Conservation (phyloP, 2,113 vertebrate species). For the Rhizomys pruinosus region DNA sequence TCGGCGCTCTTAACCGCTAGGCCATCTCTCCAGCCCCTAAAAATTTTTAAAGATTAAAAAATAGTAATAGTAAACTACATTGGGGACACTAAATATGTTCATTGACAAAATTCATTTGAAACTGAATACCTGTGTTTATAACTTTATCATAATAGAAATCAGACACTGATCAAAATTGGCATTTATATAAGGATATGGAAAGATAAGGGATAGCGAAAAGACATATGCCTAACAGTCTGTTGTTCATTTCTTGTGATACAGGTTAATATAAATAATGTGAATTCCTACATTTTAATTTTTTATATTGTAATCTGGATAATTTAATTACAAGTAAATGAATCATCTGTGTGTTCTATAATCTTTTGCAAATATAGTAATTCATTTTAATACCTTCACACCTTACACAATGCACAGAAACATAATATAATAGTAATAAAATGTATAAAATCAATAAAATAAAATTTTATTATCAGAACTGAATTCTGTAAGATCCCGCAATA, state of each 20-base stretch:
- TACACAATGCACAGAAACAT: neutral
- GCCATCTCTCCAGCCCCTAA: too few relatives aligned
- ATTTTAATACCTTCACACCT: neutral
- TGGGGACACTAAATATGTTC: conserved; percentile 7
- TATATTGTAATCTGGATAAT: neutral
- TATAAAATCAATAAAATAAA: neutral
- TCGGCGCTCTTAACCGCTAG: too few relatives aligned
- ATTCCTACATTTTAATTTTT: neutral
- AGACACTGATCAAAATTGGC: neutral
- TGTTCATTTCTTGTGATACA: neutral
- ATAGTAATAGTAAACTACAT: neutral
- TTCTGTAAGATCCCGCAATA: neutral
- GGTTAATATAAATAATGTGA: neutral
- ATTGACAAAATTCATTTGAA: conserved; percentile 23
- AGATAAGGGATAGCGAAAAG: neutral
- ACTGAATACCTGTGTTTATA: neutral
- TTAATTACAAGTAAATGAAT: conserved; percentile 6
- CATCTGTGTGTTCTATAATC: neutral
- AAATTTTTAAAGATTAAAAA: too few relatives aligned
- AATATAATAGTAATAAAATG: too few relatives aligned
- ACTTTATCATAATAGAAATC: neutral
- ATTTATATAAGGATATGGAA: neutral
- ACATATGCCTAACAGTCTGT: neutral
- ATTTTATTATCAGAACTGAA: neutral
- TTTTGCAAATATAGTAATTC: conserved; percentile 3